These are phyloP conservation scores for Sebastes steindachneri DNA, from an alignment of 2,797 vertebrate species.

Conservation along the genomic window DNA sequence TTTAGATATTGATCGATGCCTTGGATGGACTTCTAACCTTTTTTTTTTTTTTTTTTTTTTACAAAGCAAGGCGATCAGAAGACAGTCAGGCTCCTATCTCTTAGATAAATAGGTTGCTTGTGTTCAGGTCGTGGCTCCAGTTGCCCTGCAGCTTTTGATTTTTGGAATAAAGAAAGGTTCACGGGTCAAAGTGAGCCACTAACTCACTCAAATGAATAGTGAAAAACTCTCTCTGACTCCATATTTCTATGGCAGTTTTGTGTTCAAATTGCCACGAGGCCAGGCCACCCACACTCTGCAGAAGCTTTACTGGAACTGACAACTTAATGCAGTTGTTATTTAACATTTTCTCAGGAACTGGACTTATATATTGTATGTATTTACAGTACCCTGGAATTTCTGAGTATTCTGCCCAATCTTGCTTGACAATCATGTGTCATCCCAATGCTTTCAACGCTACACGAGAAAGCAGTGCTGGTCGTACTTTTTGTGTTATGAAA, in stretches of 20 bases:
- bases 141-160: background rate
- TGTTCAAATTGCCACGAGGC: background rate
- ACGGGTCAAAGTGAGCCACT: background rate
- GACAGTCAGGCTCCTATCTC: slow-evolving; percentile 1
- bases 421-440: background rate
- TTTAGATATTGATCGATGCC: background rate
- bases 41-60: background rate
- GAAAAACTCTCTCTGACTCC: background rate
- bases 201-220: background rate
- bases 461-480: background rate
- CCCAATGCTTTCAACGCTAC: background rate
- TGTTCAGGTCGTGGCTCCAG: background rate
- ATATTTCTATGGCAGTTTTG: background rate
- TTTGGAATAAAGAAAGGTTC: background rate
- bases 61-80: background rate
- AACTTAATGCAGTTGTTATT: background rate
- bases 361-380: background rate
- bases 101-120: background rate
- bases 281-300: background rate
- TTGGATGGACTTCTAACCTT: background rate
- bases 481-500: background rate
- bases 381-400: background rate
- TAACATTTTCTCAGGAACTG: background rate
- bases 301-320: background rate
- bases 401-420: background rate